These are phyloP conservation scores for Diarsia rubi DNA, from an alignment of 2,888 invertebrate genomes.

Conservation along the genomic window DNA sequence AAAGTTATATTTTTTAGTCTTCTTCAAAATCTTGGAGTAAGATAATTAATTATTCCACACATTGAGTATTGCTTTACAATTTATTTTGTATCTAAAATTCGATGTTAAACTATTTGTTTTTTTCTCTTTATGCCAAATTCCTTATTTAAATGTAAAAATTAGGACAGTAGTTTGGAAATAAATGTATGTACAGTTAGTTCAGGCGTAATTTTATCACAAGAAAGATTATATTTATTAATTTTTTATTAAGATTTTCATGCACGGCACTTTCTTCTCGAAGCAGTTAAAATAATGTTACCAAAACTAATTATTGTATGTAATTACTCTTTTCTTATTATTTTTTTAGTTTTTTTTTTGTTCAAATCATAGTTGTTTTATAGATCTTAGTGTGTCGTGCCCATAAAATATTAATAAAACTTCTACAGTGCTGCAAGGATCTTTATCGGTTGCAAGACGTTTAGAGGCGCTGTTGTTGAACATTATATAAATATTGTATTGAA, in stretches of 20 bases:
- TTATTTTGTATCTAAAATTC: slow-evolving; percentile 42
- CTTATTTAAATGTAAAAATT: slow-evolving; percentile 25
- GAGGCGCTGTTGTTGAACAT: not conserved
- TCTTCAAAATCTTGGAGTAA: slow-evolving; percentile 28
- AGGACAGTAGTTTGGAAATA: slow-evolving; percentile 1
- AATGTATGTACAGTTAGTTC: slow-evolving; percentile 12
- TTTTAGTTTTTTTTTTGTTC: not conserved
- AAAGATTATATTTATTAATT: not conserved
- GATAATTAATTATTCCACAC: slow-evolving; percentile 49
- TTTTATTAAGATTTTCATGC: not conserved
- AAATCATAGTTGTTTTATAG: not conserved
- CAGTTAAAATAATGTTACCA: slow-evolving; percentile 2
- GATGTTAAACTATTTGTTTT: slow-evolving; percentile 34
- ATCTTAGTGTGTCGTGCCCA: slow-evolving; percentile 5
- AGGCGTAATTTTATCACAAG: not conserved
- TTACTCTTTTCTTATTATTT: not conserved
- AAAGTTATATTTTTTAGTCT: slow-evolving; percentile 42
- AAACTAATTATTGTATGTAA: not conserved
- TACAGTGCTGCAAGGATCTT: slow-evolving; percentile 1
- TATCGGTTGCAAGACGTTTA: not conserved
- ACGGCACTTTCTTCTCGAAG: not conserved
- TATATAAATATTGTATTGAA: not conserved
- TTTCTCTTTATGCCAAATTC: slow-evolving; percentile 58
- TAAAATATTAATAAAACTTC: not conserved
- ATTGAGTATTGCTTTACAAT: slow-evolving; percentile 32